A percentile compares a stretch with the other conserved stretches of the same genome.
phyloP scores from a whole-genome alignment of 2,888 invertebrate genomes.

The Tenthredo scrophulariae region DNA sequence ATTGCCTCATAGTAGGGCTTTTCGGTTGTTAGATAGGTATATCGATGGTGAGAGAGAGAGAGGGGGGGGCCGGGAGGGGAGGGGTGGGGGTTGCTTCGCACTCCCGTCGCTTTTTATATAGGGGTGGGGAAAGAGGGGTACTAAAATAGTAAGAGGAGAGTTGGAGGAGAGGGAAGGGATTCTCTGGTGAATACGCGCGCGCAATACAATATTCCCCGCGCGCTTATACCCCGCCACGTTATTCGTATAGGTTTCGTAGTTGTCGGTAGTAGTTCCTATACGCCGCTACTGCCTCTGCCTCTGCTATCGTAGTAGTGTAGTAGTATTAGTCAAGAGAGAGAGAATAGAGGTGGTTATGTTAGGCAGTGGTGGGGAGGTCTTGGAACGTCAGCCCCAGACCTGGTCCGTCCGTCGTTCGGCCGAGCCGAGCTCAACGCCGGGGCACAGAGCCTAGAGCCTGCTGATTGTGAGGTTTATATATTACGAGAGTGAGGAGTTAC shows the following conservation, averaged over 20 bases:
- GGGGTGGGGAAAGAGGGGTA: slow-evolving; percentile 8
- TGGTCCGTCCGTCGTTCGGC: slow-evolving; percentile 77
- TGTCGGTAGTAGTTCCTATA: background rate
- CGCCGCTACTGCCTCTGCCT: too few species aligned
- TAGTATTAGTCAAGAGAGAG: slow-evolving; percentile 38
- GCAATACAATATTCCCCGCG: slow-evolving; percentile 28
- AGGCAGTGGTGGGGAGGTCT: slow-evolving; percentile 64
- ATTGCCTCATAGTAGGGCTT: background rate
- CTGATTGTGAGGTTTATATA: slow-evolving; percentile 59
- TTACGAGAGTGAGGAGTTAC: slow-evolving; percentile 23
- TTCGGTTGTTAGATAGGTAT: background rate
- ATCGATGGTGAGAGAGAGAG: background rate
- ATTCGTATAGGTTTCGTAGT: background rate
- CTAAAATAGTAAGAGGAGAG: background rate
- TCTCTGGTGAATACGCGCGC: slow-evolving; percentile 54
- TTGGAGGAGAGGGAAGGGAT: slow-evolving; percentile 30
- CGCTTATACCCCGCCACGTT: background rate
- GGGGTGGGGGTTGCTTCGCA: background rate
- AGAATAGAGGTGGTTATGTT: slow-evolving; percentile 50
- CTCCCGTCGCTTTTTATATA: background rate
- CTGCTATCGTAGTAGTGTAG: background rate
- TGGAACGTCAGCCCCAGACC: slow-evolving; percentile 74
- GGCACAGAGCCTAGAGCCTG: slow-evolving; percentile 59
- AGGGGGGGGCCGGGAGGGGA: background rate
- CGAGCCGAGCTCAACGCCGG: slow-evolving; percentile 70